Base-by-base conservation (phyloP, 2,888 invertebrate species). In the Vesta saturnalis region DNA sequence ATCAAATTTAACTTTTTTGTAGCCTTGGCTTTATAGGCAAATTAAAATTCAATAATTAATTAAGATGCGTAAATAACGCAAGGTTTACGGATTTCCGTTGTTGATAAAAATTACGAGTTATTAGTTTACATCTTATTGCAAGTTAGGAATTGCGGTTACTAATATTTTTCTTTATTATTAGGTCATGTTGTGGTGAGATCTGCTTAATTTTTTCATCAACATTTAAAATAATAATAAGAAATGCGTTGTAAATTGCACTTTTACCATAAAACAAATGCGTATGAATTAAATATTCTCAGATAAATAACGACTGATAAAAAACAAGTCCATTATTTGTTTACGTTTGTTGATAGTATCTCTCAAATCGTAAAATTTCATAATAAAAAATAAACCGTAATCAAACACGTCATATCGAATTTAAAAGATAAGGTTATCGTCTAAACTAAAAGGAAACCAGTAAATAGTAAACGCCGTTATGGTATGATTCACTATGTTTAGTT, bases 151-250 rank as follows among this genome's bases (percentile, higher is more conserved):
- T 55, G 64, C 15, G 64, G 64, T 64, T 49, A 47, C 57, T 22
- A 8, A 15, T 64, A 64, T 64, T 54, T 60, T 62, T 57, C 21
- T 60, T 39, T 64, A 15, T 49, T 49, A 69, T 60, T 64, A 56
- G 64, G 69, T 60, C 60, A 69, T 64, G 60, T 54, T 69, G 69
- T 35, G 69, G 69, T 56, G 19, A 66, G 19, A 49, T 57, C 58
- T 22, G 43, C 16, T 56, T 55, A 56, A 56, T 56, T 22, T 54
- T 55, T 19, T 46, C 43, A 12, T 5, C 10, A 4, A 21, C 2
- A 8, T 8, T n/a, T 16, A 19, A 18, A 15, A 49, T n/a, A n/a
- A n/a, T n/a, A 49, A 49, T 15, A 18, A 3, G 8, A 18, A 49
- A 3, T 49, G 47, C 47, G 15, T 18, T 2, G 47, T 30, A 30